Percentiles rank a stretch among this genome's conserved stretches.
Evolutionary conservation across 2,888 invertebrate genomes (phyloP).

Genomic region (Eristalis intricaria): DNA sequence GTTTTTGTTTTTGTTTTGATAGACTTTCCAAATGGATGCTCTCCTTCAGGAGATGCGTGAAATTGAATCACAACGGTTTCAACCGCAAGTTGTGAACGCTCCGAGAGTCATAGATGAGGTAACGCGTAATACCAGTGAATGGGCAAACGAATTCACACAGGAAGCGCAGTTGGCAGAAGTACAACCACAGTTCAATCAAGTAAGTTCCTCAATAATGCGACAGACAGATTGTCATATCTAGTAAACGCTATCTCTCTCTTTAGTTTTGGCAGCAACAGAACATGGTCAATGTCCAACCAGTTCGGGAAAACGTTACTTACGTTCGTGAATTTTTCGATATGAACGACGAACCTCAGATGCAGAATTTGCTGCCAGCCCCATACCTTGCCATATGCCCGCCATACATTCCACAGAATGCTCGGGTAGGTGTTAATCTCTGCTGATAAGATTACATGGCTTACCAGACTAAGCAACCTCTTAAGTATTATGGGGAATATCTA

Average conservation of each 20-base stretch:
- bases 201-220: background rate
- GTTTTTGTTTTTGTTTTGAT: slow-evolving; percentile 74
- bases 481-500: background rate
- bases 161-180: slow-evolving; percentile 74
- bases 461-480: background rate
- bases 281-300: slow-evolving; percentile 76
- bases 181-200: slow-evolving; percentile 28
- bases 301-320: slow-evolving; percentile 75
- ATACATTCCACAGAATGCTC: slow-evolving; percentile 48
- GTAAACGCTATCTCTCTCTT: slow-evolving; percentile 24
- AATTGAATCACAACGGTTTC: slow-evolving; percentile 80
- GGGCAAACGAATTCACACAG: slow-evolving; percentile 85
- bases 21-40: slow-evolving; percentile 94
- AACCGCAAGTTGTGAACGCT: slow-evolving; percentile 73
- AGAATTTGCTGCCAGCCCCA: slow-evolving; percentile 63
- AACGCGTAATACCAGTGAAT: slow-evolving; percentile 79
- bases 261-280: slow-evolving; percentile 73
- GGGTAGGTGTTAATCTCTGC: slow-evolving; percentile 30
- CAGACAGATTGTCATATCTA: too few species aligned
- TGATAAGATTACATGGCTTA: slow-evolving; percentile 16
- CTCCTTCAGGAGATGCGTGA: slow-evolving; percentile 93
- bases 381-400: slow-evolving; percentile 74
- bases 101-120: slow-evolving; percentile 78
- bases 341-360: slow-evolving; percentile 71
- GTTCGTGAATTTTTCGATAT: slow-evolving; percentile 79